These are phyloP conservation scores for Ctenodactylus gundi DNA, from an alignment of 2,113 vertebrate genomes.

Conservation along the genomic window DNA sequence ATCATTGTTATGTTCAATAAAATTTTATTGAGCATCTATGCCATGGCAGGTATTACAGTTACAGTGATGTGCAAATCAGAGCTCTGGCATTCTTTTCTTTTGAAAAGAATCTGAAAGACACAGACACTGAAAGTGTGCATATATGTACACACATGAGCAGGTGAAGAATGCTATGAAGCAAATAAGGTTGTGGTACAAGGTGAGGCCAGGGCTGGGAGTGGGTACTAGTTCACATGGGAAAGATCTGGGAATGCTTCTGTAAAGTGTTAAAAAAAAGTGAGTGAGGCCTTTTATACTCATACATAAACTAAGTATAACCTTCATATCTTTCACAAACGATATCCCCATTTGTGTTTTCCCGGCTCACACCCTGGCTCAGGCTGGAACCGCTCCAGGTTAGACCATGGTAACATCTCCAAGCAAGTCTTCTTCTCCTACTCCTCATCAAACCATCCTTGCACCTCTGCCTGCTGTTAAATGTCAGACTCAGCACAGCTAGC, in stretches of 20 bases:
- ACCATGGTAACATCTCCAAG: accelerated
- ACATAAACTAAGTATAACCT: not conserved
- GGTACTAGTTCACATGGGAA: not conserved
- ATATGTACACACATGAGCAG: too few relatives aligned
- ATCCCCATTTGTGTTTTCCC: not conserved
- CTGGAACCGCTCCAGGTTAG: not conserved
- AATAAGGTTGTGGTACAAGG: too few relatives aligned
- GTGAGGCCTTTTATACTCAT: not conserved
- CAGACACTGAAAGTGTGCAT: not conserved
- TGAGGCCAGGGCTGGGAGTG: not conserved
- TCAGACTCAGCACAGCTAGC: not conserved
- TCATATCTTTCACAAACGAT: not conserved
- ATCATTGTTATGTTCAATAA: not conserved
- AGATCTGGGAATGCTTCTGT: not conserved
- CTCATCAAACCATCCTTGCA: not conserved
- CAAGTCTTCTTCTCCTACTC: not conserved
- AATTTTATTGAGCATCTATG: not conserved
- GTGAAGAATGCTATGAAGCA: not conserved
- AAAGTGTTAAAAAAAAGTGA: not conserved
- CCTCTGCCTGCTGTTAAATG: too few relatives aligned
- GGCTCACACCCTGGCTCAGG: not conserved
- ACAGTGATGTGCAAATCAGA: not conserved
- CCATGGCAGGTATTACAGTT: not conserved
- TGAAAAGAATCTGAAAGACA: not conserved
- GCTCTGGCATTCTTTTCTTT: too few relatives aligned